Base-by-base conservation (phyloP, 2,888 invertebrate genomes). In the Lydus trimaculatus region DNA sequence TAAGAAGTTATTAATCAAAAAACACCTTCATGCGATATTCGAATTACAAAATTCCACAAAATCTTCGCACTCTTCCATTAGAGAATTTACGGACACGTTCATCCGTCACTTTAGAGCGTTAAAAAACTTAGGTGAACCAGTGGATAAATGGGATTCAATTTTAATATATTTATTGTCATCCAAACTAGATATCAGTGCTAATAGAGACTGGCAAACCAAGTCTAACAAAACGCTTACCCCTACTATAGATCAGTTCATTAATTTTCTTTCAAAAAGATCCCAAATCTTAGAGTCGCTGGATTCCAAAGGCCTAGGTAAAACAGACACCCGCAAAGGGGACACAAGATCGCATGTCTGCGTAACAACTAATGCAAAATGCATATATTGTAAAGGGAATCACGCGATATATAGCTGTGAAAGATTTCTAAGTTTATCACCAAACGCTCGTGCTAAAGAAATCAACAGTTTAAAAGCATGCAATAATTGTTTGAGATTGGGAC, bases 11-110 rank as follows among this genome's bases (percentile, higher is more conserved):
- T 52, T 73, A 20, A 58, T 73, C 5, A 64, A 66, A 13, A 66
- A 58, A 33, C 67, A 66, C 52, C 23, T 70, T 31, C 33, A 63
- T 17, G 56, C 61, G 8, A 23, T 67, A 20, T 73, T 74, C 69
- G 20, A 61, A 1, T 33, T 61, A 15, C 28, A 31, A 61, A 2
- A 15, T 28, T 8, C 11, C 2, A 59, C 25, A 59, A 59, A 31
- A 17, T 59, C 8, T 4, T 28, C 11, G 11, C 60, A 59, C 6
- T 28, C 17, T 28, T 33, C 33, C 33, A 33, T 33, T 11, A 33
- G 33, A 8, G 33, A 33, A 33, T 33, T 33, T 33, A 33, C 33
- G 8, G 33, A 33, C 33, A 33, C 33, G 1, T 33, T 9, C 1
- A 3, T 33, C 8, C 33, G 33, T 33, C 11, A 33, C 8, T 33